Evolutionary conservation across 2,888 invertebrate genomes (phyloP).

Genomic region (Drosophila anomelani): DNA sequence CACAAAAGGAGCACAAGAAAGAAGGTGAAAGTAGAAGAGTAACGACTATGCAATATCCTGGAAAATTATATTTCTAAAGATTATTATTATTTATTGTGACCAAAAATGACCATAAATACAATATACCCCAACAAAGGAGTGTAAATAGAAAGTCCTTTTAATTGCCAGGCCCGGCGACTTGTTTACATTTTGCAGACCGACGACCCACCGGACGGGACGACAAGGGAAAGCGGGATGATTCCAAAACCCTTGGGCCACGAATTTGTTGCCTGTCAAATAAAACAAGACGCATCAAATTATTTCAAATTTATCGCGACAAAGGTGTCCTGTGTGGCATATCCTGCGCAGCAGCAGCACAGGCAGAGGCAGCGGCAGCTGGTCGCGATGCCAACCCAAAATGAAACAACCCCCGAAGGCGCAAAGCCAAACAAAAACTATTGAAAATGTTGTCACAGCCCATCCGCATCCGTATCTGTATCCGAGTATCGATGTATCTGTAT

Average conservation of each 20-base stretch:
- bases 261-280: constrained; percentile 78
- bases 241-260: constrained; percentile 58
- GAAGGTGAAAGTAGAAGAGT: not conserved
- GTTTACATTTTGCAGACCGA: constrained; percentile 59
- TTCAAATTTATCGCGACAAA: constrained; percentile 74
- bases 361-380: constrained; percentile 35
- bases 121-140: not conserved
- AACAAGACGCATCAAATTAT: constrained; percentile 79
- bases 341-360: too few relatives aligned
- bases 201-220: not conserved
- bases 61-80: not conserved
- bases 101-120: not conserved
- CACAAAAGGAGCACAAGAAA: not conserved
- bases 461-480: constrained; percentile 14
- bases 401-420: constrained; percentile 53
- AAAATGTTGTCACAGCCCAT: constrained; percentile 39
- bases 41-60: constrained; percentile 1
- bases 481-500: constrained; percentile 19
- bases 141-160: constrained; percentile 57
- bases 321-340: constrained; percentile 43
- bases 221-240: constrained; percentile 1
- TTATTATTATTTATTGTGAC: not conserved
- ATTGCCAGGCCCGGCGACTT: constrained; percentile 67
- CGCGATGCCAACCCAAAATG: constrained; percentile 12
- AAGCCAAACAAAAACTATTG: constrained; percentile 39